Percentiles rank a stretch among this genome's conserved stretches.
phyloP scores from a whole-genome alignment of 2,888 invertebrate genomes.

The Ceratothoa steindachneri region DNA sequence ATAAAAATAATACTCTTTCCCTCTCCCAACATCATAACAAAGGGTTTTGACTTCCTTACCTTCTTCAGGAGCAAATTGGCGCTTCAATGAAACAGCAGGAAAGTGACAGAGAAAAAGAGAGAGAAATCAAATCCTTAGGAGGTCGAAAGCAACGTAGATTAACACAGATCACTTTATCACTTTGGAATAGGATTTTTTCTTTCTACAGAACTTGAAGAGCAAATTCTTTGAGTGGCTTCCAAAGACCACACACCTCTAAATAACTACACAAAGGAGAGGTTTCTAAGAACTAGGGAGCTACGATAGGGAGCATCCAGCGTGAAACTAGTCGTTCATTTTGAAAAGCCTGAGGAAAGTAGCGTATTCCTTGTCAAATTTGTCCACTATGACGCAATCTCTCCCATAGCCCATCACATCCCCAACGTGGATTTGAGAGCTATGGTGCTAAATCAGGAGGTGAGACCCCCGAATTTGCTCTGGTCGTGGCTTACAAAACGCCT shows the following conservation, averaged over 20 bases:
- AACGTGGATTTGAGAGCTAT: not conserved
- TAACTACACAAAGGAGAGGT: not conserved
- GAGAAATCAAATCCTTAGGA: not conserved
- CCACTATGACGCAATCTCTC: conserved; percentile 32
- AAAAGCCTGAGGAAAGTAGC: conserved; percentile 37
- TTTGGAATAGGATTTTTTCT: not conserved
- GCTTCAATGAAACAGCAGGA: too few species aligned
- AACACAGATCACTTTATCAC: not conserved
- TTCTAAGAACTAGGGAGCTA: not conserved
- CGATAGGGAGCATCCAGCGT: not conserved
- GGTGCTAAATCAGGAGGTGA: not conserved
- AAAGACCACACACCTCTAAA: too few species aligned
- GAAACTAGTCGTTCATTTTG: conserved; percentile 24
- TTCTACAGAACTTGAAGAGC: not conserved
- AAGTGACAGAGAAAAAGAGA: too few species aligned
- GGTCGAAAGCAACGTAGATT: not conserved
- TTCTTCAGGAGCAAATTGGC: too few species aligned
- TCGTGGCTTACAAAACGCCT: not conserved
- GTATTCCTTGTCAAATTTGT: conserved; percentile 45
- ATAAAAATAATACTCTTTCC: too few species aligned
- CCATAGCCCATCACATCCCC: conserved; percentile 41
- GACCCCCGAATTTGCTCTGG: not conserved
- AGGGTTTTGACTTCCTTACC: too few species aligned
- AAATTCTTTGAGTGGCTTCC: not conserved
- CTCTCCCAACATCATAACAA: too few species aligned